These are phyloP conservation scores for Pheosia gnoma DNA, from an alignment of 2,888 invertebrate species.

Conservation along the genomic window DNA sequence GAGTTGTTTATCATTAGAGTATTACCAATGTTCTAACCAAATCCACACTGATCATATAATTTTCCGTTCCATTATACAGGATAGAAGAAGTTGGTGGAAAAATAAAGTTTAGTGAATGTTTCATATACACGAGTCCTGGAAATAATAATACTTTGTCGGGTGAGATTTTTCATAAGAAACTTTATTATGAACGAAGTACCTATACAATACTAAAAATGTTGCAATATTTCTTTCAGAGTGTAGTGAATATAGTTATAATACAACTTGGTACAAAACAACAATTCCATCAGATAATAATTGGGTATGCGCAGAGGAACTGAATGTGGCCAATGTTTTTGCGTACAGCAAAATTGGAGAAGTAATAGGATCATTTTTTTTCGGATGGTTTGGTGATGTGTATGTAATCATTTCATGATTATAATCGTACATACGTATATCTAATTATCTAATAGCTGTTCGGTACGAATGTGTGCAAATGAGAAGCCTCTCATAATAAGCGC, in stretches of 20 bases:
- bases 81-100: constrained; percentile 18
- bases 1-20: too few relatives aligned
- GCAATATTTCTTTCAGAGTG: constrained; percentile 48
- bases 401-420: constrained; percentile 27
- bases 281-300: constrained; percentile 60
- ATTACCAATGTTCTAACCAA: background rate
- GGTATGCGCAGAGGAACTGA: constrained; percentile 62
- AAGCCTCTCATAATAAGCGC: too few relatives aligned
- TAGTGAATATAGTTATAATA: constrained; percentile 52
- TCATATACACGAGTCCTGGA: constrained; percentile 35
- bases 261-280: constrained; percentile 62
- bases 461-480: too few relatives aligned
- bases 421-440: too few relatives aligned
- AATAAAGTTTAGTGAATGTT: constrained; percentile 50
- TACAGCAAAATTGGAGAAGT: constrained; percentile 58
- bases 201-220: constrained; percentile 6
- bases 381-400: constrained; percentile 67
- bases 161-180: constrained; percentile 6
- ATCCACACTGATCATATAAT: background rate
- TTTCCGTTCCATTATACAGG: constrained; percentile 12
- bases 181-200: background rate
- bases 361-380: constrained; percentile 59
- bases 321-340: constrained; percentile 57
- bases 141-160: constrained; percentile 25
- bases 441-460: too few relatives aligned